Evolutionary conservation across 2,797 vertebrate species (phyloP), one percentile per base, ranked within the genome.

Genomic region (Molothrus aeneus): DNA sequence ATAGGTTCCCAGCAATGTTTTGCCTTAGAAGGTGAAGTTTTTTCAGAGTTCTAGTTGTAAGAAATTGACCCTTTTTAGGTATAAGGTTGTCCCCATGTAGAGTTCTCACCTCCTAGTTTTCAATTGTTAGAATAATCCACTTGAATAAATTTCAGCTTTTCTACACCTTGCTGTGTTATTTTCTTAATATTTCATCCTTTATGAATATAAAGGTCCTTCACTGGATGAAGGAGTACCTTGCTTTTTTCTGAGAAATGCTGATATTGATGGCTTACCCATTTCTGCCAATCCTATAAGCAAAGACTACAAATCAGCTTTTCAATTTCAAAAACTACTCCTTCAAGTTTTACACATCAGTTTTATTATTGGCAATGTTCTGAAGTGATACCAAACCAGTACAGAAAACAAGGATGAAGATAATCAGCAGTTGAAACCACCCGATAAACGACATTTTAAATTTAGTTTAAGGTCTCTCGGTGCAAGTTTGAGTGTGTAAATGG

Each of bases 21-120:
- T 13, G 3, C 16, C 4, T 4, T 13, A 16, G 24, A 24, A 40
- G 24, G 20, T 56, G 1, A 45, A 24, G 12, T 4, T 5, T 73
- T 65, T 17, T 29, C 14, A 31, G 1, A 0, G 0, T 20, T 57
- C 7, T 13, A 2, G 6, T 34, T 42, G 4, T 15, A 34, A 10
- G 2, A 73, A 47, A 2, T 25, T 20, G 3, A 25, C 6, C 5
- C 2, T 1, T 25, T 56, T 48, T 34, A 50, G 31, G 20, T 16
- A 9, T 17, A 50, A 57, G 1, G 4, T 26, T 34, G 25, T 57
- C 11, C 6, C 6, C 3, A 6, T 9, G 19, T 24, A 47, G 28
- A 63, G 63, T 61, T 40, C 16, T 19, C 5, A 20, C 4, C 0
- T 0, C 10, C 5, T 40, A 1, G 0, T 29, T 64, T 28, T 40